Base-by-base conservation (phyloP, 2,113 vertebrate genomes). In the Ailuropoda melanoleuca region DNA sequence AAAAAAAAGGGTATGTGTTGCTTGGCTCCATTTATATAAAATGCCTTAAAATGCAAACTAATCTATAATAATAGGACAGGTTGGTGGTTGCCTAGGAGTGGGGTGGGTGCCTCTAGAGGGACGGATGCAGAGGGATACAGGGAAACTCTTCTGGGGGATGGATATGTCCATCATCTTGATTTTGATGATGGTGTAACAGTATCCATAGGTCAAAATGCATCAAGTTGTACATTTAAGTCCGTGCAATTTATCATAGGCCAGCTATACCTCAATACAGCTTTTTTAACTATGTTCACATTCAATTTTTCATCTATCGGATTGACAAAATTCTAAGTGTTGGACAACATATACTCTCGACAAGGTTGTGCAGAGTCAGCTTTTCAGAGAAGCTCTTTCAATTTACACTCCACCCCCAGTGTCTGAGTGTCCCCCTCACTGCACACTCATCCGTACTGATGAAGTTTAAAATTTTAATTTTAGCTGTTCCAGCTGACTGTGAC, bases 71-170 rank as follows among this genome's bases (percentile, higher is more conserved):
- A 31, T 7, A 37, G 78, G 48, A 26, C 8, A 60, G 78, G 58
- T 29, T 66, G 7, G 4, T 3, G 29, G 39, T 12, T 37, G 31
- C 48, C 58, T 9, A 34, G 56, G 21, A 64, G 58, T 1, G 50
- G 9, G 5, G 1, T n/a, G 4, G 34, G 23, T 13, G 21, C 1
- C 1, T 26, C 1, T 55, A 8, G 5, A 50, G 10, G 50, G 29
- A 10, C 37, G 48, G 11, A 15, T 48, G 9, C 37, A 0, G 34
- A 77, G 64, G 19, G 4, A 29, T 58, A 53, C 14, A 31, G n/a
- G 53, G 6, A 43, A 14, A 10, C 18, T 31, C 43, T 18, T 2
- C 2, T 15, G 15, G 31, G 37, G 10, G 23, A 10, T 1, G 11
- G 8, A 6, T 19, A 14, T 13, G 23, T 29, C 55, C 24, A 23